These are phyloP conservation scores for Plumapathes pennacea DNA, from an alignment of 92 coral and sea anemone species.

Conservation along the genomic window DNA sequence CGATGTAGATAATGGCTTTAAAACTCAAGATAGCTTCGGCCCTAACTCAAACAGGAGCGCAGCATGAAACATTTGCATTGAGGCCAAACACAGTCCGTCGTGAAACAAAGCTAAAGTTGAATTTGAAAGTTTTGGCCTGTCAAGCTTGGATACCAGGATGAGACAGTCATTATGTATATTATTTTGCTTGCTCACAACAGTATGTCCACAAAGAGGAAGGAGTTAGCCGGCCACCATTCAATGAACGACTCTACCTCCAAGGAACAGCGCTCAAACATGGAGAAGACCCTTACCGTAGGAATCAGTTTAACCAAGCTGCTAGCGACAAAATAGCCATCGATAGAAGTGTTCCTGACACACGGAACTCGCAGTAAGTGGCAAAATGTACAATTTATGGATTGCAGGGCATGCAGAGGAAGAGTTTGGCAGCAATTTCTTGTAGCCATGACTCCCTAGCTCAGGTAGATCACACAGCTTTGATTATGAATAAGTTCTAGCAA, in stretches of 20 bases:
- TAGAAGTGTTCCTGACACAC: constrained; percentile 88
- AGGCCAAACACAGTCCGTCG: too few relatives aligned
- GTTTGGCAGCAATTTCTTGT: too few relatives aligned
- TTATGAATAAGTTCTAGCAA: neutral
- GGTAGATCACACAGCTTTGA: too few relatives aligned
- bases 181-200: constrained; percentile 12
- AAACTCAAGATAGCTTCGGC: too few relatives aligned
- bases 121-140: neutral
- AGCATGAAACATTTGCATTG: too few relatives aligned
- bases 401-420: too few relatives aligned
- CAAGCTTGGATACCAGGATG: neutral
- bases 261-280: constrained; percentile 79
- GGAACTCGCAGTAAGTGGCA: constrained; percentile 77
- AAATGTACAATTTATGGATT: neutral
- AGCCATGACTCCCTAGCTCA: too few relatives aligned
- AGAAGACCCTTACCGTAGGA: constrained; percentile 76
- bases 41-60: too few relatives aligned
- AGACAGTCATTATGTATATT: neutral
- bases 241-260: constrained; percentile 52
- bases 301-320: constrained; percentile 89
- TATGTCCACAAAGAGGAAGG: constrained; percentile 74
- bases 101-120: too few relatives aligned
- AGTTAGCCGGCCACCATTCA: constrained; percentile 65
- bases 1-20: too few relatives aligned
- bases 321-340: constrained; percentile 85